Evolutionary conservation across 2,888 invertebrate genomes (phyloP), one percentile per base, ranked within the genome.

Genomic region (Rhamphomyia laevipes): DNA sequence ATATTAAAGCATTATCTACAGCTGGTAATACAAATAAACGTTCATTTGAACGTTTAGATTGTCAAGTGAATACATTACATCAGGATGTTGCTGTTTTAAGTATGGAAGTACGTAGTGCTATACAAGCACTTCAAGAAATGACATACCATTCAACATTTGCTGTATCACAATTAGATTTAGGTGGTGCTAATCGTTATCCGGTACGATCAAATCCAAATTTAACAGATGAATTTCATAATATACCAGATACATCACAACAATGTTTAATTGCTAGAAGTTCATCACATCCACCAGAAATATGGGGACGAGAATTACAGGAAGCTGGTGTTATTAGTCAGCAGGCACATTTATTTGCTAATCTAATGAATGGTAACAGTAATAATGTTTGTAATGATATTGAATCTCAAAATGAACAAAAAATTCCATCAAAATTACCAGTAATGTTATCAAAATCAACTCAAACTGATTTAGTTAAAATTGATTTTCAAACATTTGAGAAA

Each of bases 11-110:
- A 16, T 27, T 27, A 21, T 4, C 11, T 11, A 17, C 16, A 9
- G 9, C 7, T 18, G 3, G 12, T 18, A 12, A 21, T 18, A 51
- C 67, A 71, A 64, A 65, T 47, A 61, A 62, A 13, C 64, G 60
- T 1, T 67, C 68, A 9, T 80, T 85, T 13, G 90, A 89, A 59
- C 75, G 84, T 57, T 73, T 90, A 38, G 90, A 90, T 62, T 83
- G 82, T 1, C 89, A 89, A 67, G 85, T 90, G 45, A 81, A 84
- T 13, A 82, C 82, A 42, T 68, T 90, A 53, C 89, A 90, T 63
- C 86, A 89, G 59, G 89, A 91, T 66, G 88, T 91, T 17, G 87
- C 87, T 1, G 82, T 86, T 21, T 76, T 91, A 40, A 89, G 89
- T 62, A 80, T 83, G 68, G 90, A 88, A 83, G 86, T 88, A 45